Evolutionary conservation across 1,140 invertebrate genomes (phyloP).

Genomic region (Nasonia giraulti): DNA sequence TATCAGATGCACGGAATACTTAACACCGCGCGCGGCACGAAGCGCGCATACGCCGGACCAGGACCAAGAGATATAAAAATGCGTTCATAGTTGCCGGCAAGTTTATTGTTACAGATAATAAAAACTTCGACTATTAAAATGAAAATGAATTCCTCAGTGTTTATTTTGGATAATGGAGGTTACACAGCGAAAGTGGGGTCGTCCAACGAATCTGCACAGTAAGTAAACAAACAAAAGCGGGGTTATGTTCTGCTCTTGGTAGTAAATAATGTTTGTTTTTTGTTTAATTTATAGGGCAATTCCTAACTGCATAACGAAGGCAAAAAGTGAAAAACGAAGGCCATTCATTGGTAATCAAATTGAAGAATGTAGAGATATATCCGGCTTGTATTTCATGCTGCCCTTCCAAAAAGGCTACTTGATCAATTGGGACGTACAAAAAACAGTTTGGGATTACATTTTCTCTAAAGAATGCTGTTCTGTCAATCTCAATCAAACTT

Average conservation of each 20-base stretch:
- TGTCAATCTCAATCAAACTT: constrained; percentile 84
- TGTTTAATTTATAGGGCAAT: constrained; percentile 78
- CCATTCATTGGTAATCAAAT: constrained; percentile 96
- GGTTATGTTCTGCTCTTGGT: constrained; percentile 21
- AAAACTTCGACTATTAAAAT: constrained; percentile 24
- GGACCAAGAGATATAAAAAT: too few relatives aligned
- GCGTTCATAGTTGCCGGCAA: too few relatives aligned
- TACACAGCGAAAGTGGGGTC: constrained; percentile 89
- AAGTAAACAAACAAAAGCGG: constrained; percentile 57
- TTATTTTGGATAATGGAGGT: constrained; percentile 92
- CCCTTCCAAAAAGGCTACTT: constrained; percentile 97
- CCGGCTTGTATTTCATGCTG: constrained; percentile 94
- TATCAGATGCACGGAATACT: too few relatives aligned
- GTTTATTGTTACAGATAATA: background rate
- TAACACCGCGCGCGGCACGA: too few relatives aligned
- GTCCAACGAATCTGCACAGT: constrained; percentile 82
- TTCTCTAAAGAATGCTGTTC: constrained; percentile 93
- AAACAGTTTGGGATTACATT: constrained; percentile 96
- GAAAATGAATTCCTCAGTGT: constrained; percentile 66
- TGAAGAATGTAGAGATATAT: constrained; percentile 96
- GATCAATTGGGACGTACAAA: constrained; percentile 96
- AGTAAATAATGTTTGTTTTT: constrained; percentile 37
- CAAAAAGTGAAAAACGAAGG: constrained; percentile 94
- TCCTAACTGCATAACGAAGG: constrained; percentile 98
- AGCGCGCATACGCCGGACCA: too few relatives aligned